phyloP scores from a whole-genome alignment of 2,888 invertebrate genomes.

The Caenorhabditis virilis region DNA sequence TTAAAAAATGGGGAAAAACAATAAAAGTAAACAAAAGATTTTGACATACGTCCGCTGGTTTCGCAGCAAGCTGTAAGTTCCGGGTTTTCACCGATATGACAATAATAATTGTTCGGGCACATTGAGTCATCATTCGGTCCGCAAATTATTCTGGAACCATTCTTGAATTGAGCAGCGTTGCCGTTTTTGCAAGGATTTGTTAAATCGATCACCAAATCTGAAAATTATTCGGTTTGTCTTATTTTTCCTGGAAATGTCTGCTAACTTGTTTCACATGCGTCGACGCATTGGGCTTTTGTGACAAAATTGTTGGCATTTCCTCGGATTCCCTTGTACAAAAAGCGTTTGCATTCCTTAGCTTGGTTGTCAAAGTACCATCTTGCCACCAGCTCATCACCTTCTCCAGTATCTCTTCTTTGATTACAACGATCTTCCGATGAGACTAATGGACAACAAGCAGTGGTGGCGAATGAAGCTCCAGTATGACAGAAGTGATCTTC shows the following conservation, averaged over 20 bases:
- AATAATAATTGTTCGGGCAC: slow-evolving; percentile 65
- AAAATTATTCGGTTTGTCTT: too few species aligned
- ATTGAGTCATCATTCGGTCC: slow-evolving; percentile 49
- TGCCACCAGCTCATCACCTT: slow-evolving; percentile 63
- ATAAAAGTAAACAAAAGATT: slow-evolving; percentile 4
- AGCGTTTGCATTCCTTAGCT: slow-evolving; percentile 59
- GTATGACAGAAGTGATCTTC: slow-evolving; percentile 56
- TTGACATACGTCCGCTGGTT: slow-evolving; percentile 59
- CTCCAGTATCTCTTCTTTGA: slow-evolving; percentile 54
- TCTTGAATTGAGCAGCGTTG: slow-evolving; percentile 50
- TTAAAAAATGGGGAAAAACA: slow-evolving; percentile 34
- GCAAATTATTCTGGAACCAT: slow-evolving; percentile 43
- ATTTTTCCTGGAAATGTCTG: too few species aligned
- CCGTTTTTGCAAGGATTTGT: slow-evolving; percentile 62
- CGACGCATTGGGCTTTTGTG: slow-evolving; percentile 60
- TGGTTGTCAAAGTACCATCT: slow-evolving; percentile 64
- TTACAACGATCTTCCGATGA: slow-evolving; percentile 51
- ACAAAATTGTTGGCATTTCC: slow-evolving; percentile 68
- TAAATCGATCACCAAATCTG: slow-evolving; percentile 33
- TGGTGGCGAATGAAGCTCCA: slow-evolving; percentile 60
- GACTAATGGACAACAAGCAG: slow-evolving; percentile 61
- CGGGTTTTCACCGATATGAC: slow-evolving; percentile 65
- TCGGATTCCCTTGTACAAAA: slow-evolving; percentile 64
- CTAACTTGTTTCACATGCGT: slow-evolving; percentile 52
- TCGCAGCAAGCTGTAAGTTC: slow-evolving; percentile 66